These are phyloP conservation scores for Mastigias papua DNA, from an alignment of 30 jellyfish, hydroid and myxozoan genomes.

Conservation along the genomic window DNA sequence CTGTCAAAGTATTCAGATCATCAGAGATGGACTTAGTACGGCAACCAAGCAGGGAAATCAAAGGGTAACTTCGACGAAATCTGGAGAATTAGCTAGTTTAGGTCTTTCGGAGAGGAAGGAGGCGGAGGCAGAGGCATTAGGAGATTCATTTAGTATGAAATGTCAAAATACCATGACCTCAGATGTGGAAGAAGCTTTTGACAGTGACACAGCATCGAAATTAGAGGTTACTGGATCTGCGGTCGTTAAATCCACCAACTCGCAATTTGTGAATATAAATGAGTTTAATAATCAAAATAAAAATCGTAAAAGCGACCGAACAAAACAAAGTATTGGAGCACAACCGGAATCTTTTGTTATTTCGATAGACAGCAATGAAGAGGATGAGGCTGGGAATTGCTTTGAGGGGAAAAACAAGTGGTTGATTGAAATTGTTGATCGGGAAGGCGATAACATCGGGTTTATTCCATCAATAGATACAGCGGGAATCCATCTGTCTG, in stretches of 20 bases:
- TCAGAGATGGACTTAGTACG: not conserved
- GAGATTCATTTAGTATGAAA: too few species aligned
- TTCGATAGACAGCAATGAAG: constrained; percentile 56
- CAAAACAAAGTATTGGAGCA: constrained; percentile 58
- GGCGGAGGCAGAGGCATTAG: too few species aligned
- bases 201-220: not conserved
- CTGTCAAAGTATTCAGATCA: not conserved
- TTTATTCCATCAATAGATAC: constrained; percentile 24
- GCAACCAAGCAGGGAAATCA: not conserved
- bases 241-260: constrained; percentile 18
- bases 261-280: constrained; percentile 6
- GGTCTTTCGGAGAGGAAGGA: not conserved
- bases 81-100: not conserved
- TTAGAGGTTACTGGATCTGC: not conserved
- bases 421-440: constrained; percentile 58
- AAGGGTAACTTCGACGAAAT: not conserved
- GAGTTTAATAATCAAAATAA: constrained; percentile 15
- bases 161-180: not conserved
- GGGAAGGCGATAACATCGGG: constrained; percentile 15
- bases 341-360: constrained; percentile 57
- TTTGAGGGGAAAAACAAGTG: constrained; percentile 45
- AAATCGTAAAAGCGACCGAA: constrained; percentile 13
- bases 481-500: constrained; percentile 13
- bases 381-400: constrained; percentile 25
- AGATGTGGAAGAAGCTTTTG: not conserved